Evolutionary conservation across 2,113 vertebrate genomes (phyloP).

Genomic region (Solenodon paradoxus): DNA sequence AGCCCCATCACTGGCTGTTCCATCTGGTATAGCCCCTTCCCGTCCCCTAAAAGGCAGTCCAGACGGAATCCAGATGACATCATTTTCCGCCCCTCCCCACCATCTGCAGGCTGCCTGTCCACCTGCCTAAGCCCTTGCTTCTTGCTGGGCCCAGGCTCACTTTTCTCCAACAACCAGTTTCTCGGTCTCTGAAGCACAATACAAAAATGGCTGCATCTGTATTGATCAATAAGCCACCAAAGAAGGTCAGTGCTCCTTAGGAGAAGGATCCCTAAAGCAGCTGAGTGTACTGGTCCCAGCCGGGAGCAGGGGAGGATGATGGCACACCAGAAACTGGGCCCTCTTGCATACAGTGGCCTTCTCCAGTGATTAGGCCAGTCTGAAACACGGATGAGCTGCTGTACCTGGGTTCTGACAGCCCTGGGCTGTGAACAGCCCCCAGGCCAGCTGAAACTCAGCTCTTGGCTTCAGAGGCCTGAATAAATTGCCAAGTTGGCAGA

Average conservation of each 20-base stretch:
- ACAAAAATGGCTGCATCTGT: background rate
- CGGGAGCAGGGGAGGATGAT: background rate
- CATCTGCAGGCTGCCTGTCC: background rate
- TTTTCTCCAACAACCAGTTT: background rate
- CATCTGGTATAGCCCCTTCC: background rate
- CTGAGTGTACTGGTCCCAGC: background rate
- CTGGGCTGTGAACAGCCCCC: background rate
- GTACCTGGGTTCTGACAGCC: background rate
- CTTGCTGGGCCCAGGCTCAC: background rate
- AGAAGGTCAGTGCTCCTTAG: background rate
- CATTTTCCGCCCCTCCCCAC: accelerated
- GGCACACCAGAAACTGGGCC: background rate
- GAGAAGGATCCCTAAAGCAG: background rate
- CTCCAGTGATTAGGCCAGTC: background rate
- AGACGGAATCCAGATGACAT: background rate
- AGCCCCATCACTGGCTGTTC: background rate
- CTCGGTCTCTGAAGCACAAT: background rate
- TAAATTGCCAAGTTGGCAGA: background rate
- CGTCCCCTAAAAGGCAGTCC: background rate
- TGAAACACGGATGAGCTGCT: background rate
- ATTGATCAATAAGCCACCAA: background rate
- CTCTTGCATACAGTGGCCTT: background rate
- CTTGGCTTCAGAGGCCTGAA: background rate
- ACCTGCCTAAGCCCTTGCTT: background rate
- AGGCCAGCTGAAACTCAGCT: constrained; percentile 17